Conservation (phyloP, 1,140 invertebrate genomes). For the honey bee (Apis mellifera) region Amel_HAv3.1 CM009937.2:8098001-8098500, state of each 20-base stretch:
- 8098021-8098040: neutral
- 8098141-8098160: slow-evolving; percentile 34
- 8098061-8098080: slow-evolving; percentile 2
- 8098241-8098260: slow-evolving; percentile 57
- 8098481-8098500: no score
- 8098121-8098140: neutral
- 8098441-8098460: no score
- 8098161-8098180: slow-evolving; percentile 55
- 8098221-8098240: slow-evolving; percentile 70
- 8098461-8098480: no score
- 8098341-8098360: no score
- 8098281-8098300: slow-evolving; percentile 45
- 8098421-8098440: no score
- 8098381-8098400: no score
- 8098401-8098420: no score
- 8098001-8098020: no score
- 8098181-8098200: slow-evolving; percentile 60
- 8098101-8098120: slow-evolving; percentile 7
- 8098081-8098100: no score
- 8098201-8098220: slow-evolving; percentile 67
- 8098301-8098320: neutral
- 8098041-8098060: neutral
- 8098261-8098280: slow-evolving; percentile 62
- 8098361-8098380: no score
- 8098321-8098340: neutral